Percentiles rank a stretch among this genome's conserved stretches.
phyloP scores from a whole-genome alignment of 2,113 vertebrate genomes.

The Cynocephalus volans region DNA sequence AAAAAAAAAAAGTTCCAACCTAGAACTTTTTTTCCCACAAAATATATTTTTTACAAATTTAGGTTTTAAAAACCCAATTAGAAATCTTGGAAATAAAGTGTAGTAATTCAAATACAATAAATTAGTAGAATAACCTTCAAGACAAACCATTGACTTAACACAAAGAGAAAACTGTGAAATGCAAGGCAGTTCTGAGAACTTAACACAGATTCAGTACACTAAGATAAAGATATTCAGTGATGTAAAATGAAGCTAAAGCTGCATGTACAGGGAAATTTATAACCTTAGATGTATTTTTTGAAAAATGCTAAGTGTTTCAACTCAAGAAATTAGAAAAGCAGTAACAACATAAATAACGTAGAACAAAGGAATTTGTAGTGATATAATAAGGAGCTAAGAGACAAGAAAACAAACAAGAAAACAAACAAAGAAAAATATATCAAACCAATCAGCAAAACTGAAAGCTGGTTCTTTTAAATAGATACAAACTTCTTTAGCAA shows the following conservation, averaged over 20 bases:
- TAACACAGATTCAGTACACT: background rate
- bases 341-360: background rate
- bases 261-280: background rate
- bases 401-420: background rate
- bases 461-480: background rate
- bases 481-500: conserved; percentile 12
- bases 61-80: background rate
- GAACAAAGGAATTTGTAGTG: background rate
- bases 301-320: background rate
- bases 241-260: background rate
- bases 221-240: conserved; percentile 15
- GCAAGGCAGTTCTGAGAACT: background rate
- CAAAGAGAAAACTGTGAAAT: background rate
- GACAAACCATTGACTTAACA: background rate
- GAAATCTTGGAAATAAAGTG: background rate
- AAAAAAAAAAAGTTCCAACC: background rate
- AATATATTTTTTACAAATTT: conserved; percentile 27
- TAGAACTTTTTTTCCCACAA: background rate
- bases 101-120: background rate
- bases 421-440: background rate
- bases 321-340: background rate
- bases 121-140: background rate
- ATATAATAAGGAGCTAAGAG: background rate
- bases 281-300: background rate
- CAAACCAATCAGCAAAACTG: background rate